phyloP scores from a whole-genome alignment of 2,113 vertebrate genomes.

The Macquaria ambigua region DNA sequence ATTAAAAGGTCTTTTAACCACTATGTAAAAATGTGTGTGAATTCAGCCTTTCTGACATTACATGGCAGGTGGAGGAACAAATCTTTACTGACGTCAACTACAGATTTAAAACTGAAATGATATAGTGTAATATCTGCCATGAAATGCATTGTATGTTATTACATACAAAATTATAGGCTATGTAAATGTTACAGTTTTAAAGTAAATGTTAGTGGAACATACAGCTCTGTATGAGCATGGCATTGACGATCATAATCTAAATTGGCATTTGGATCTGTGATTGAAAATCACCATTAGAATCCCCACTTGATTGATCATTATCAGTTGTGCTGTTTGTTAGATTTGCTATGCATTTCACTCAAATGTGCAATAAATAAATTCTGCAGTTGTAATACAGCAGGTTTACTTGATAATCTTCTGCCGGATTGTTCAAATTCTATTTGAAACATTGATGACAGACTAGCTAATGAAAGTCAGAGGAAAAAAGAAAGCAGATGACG shows the following conservation, averaged over 20 bases:
- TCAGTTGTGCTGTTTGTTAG: too few species aligned
- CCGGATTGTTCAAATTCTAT: not conserved
- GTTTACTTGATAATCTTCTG: not conserved
- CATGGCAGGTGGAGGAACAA: too few species aligned
- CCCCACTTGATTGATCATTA: not conserved
- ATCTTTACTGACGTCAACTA: too few species aligned
- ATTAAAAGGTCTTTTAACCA: too few species aligned
- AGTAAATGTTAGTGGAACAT: not conserved
- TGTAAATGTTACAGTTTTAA: not conserved
- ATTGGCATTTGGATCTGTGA: not conserved
- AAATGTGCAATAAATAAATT: not conserved
- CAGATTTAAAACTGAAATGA: not conserved
- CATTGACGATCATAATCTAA: not conserved
- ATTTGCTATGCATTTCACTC: not conserved
- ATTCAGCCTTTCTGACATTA: too few species aligned
- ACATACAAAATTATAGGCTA: too few species aligned
- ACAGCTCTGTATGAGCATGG: not conserved
- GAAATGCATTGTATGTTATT: not conserved
- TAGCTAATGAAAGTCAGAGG: not conserved
- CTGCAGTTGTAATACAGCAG: not conserved
- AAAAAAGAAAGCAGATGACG: conserved; percentile 9
- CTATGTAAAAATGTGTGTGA: too few species aligned
- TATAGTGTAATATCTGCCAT: not conserved
- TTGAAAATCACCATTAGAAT: not conserved
- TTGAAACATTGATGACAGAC: conserved; percentile 10